phyloP scores from a whole-genome alignment of 2,797 vertebrate species.

The Alosa sapidissima region DNA sequence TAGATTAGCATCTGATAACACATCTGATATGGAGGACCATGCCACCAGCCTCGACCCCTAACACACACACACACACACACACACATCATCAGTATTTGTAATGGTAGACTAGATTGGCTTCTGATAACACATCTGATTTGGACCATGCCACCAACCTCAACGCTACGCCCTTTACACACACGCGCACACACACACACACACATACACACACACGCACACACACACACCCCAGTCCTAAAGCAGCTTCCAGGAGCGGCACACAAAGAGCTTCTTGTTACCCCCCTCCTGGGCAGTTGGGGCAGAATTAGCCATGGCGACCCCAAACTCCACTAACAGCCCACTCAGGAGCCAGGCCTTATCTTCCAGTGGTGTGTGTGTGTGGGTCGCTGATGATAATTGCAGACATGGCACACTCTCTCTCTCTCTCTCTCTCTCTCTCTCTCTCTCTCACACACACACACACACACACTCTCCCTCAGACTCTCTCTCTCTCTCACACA shows the following conservation, averaged over 20 bases:
- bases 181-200: background rate
- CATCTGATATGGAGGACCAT: too few species aligned
- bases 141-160: background rate
- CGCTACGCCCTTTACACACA: background rate
- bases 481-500: background rate
- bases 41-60: background rate
- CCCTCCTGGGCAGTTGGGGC: background rate
- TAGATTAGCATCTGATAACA: too few species aligned
- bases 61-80: background rate
- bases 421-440: background rate
- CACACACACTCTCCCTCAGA: background rate
- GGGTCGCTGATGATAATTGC: background rate
- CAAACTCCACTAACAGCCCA: background rate
- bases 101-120: constrained; percentile 44
- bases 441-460: background rate
- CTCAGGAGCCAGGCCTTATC: background rate
- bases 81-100: background rate
- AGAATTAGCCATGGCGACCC: background rate
- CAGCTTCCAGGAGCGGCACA: background rate
- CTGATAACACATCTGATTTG: constrained; percentile 51
- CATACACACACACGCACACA: background rate
- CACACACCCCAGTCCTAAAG: background rate
- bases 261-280: background rate
- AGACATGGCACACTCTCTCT: background rate
- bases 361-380: background rate